Percentiles rank a stretch among this genome's conserved stretches.
These are phyloP conservation scores for Protomyctophum bolini DNA, from an alignment of 2,113 vertebrate species.

Conservation along the genomic window DNA sequence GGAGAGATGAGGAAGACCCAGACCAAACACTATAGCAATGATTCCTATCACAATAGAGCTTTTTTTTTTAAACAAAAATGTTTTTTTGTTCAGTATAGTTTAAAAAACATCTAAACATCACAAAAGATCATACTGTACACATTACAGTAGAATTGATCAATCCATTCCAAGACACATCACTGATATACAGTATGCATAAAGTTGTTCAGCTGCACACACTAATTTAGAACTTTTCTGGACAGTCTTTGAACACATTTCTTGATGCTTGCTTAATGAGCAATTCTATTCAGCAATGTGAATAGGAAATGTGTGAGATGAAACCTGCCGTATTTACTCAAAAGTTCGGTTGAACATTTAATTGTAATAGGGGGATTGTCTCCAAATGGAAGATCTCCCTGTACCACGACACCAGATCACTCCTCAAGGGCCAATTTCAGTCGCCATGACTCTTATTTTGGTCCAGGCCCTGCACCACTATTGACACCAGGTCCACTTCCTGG, in stretches of 20 bases:
- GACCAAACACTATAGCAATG: too few species aligned
- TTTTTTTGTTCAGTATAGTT: too few species aligned
- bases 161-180: not conserved
- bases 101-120: not conserved
- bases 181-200: not conserved
- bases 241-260: too few species aligned
- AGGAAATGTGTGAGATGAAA: not conserved
- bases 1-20: too few species aligned
- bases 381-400: not conserved
- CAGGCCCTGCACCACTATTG: conserved; percentile 60
- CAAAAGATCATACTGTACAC: not conserved
- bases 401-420: not conserved
- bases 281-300: not conserved
- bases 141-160: not conserved
- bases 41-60: too few species aligned
- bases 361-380: not conserved
- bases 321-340: too few species aligned
- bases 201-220: too few species aligned
- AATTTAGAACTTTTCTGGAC: too few species aligned
- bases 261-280: not conserved
- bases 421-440: not conserved
- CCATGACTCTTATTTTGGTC: conserved; percentile 19
- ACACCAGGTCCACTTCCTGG: conserved; percentile 75
- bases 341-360: too few species aligned
- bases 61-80: too few species aligned